Evolutionary conservation across 30 jellyfish, hydroid and myxozoan genomes (phyloP), one percentile per base, ranked within the genome.

Genomic region (Turritopsis rubra): DNA sequence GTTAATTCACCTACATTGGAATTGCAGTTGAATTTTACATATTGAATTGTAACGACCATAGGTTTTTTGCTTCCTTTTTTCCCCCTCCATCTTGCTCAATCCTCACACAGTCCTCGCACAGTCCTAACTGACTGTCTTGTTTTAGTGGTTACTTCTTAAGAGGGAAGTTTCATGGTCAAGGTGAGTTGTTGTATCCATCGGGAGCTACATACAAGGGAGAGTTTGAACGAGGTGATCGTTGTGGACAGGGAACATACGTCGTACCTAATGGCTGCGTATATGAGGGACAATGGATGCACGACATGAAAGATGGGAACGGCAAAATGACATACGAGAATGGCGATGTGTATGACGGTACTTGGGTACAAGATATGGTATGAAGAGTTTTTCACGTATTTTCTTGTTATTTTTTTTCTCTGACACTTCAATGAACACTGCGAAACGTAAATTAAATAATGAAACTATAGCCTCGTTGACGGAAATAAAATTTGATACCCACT

Each of bases 241-340:
- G 86, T 71, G 98, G 98, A 19, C 54, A 54, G 1, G 98, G 98
- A 7, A 74, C 85, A 21, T 88, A 72, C 68, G 73, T 81, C 21
- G 79, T 18, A 9, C 79, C 83, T 19, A 73, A 73, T 70, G 98
- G 98, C 60, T 23, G 54, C 16, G 23, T 75, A 23, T 92, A 92
- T 66, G 91, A 72, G 52, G 98, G 98, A 8, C 89, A 72, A 20
- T 92, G 98, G 98, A 19, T 88, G 93, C 85, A 81, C 72, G 98
- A 87, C 65, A 28, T 77, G 66, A 92, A 75, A 82, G 96, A 92
- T 27, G 98, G 98, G 16, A 73, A 82, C 21, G 98, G 98, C 28
- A 81, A 53, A 25, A 53, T 92, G 88, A 75, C 81, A 1, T 88
- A 66, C 72, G 81, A 89, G 19, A 92, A 88, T 88, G 98, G 98